phyloP scores from a whole-genome alignment of 2,113 vertebrate genomes.

The Psilopsiagon aymara region DNA sequence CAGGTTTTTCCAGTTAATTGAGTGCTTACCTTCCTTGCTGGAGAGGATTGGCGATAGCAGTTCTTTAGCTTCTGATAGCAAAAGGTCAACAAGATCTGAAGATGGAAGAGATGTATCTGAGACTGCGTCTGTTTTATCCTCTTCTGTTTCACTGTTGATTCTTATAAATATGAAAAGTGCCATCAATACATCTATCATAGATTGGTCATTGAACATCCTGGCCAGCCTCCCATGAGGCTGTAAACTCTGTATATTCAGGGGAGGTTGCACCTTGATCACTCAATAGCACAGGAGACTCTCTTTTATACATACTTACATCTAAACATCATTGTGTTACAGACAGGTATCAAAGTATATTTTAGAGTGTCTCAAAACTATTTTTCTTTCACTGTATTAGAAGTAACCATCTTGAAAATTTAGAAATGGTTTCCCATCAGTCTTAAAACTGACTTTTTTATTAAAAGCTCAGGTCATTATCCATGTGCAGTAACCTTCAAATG shows the following conservation, averaged over 20 bases:
- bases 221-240: neutral
- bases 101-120: constrained; percentile 63
- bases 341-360: neutral
- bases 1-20: neutral
- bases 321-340: neutral
- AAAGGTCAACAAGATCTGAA: constrained; percentile 62
- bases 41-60: constrained; percentile 45
- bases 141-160: constrained; percentile 31
- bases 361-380: neutral
- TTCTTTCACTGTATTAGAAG: neutral
- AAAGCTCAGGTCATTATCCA: neutral
- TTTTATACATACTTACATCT: neutral
- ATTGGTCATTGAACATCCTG: constrained; percentile 10
- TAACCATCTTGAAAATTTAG: neutral
- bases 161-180: constrained; percentile 30
- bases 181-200: constrained; percentile 10
- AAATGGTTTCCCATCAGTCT: neutral
- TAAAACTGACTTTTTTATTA: neutral
- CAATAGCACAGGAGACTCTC: neutral
- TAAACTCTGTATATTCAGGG: neutral
- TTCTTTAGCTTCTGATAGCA: constrained; percentile 70
- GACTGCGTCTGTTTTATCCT: constrained; percentile 22
- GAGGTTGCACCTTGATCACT: neutral
- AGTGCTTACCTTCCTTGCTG: constrained; percentile 47
- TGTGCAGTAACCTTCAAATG: neutral